phyloP scores from a whole-genome alignment of 1,140 invertebrate species.

The Halesus radiatus region DNA sequence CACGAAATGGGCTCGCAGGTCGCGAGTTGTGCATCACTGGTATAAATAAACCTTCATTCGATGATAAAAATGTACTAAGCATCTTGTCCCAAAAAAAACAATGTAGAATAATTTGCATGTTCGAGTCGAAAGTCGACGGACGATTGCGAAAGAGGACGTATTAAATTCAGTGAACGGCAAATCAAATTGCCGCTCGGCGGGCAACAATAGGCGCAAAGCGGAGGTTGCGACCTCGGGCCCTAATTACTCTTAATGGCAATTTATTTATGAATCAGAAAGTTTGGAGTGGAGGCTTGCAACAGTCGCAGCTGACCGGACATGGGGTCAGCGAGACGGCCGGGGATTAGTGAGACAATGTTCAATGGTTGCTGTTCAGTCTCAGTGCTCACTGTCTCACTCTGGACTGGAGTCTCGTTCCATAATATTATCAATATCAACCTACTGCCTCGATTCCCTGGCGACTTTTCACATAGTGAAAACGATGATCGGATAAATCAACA shows the following conservation, averaged over 20 bases:
- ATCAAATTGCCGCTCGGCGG: constrained; percentile 21
- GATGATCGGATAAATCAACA: too few species aligned
- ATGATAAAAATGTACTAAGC: background rate
- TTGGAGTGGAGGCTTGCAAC: constrained; percentile 21
- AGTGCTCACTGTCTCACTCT: too few species aligned
- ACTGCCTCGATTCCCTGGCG: too few species aligned
- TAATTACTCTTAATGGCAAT: constrained; percentile 42
- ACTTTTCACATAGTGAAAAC: too few species aligned
- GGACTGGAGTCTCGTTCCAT: too few species aligned
- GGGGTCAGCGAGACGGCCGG: background rate
- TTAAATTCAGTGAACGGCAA: background rate
- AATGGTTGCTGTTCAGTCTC: too few species aligned
- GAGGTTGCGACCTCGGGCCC: constrained; percentile 34
- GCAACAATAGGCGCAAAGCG: constrained; percentile 26
- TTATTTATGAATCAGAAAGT: constrained; percentile 44
- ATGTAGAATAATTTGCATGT: constrained; percentile 17
- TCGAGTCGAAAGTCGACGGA: constrained; percentile 4
- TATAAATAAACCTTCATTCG: too few species aligned
- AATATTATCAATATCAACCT: too few species aligned
- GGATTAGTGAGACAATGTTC: constrained; percentile 9
- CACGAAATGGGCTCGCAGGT: too few species aligned
- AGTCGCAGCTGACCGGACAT: constrained; percentile 29
- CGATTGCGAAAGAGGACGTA: constrained; percentile 22
- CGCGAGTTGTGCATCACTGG: too few species aligned
- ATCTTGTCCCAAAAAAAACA: constrained; percentile 7